A percentile compares a stretch with the other conserved stretches of the same genome.
phyloP scores from a whole-genome alignment of 2,797 vertebrate species.

The Rhinogobio ventralis region DNA sequence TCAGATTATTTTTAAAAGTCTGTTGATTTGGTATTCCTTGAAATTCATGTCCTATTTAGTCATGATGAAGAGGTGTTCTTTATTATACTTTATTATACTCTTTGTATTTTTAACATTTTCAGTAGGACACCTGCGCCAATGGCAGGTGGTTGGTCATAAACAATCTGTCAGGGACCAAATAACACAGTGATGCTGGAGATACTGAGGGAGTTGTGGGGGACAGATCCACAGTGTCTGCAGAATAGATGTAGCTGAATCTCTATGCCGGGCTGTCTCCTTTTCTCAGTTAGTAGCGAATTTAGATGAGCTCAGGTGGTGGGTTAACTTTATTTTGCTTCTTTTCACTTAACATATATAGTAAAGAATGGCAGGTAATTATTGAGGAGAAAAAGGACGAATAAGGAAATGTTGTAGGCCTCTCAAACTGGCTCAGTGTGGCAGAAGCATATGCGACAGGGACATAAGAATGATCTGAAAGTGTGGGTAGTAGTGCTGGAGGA shows the following conservation, averaged over 20 bases:
- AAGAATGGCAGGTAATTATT: conserved; percentile 40
- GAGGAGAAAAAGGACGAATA: not conserved
- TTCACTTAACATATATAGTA: conserved; percentile 13
- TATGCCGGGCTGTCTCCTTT: not conserved
- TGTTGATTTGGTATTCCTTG: not conserved
- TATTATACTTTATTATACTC: not conserved
- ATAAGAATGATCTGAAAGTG: not conserved
- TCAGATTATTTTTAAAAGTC: not conserved
- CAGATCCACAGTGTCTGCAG: not conserved
- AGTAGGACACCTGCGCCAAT: not conserved
- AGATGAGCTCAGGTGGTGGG: conserved; percentile 37
- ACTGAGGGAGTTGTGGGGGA: not conserved
- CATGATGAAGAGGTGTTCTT: not conserved
- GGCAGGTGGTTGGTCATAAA: conserved; percentile 27
- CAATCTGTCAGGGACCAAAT: conserved; percentile 26
- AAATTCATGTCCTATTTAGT: not conserved
- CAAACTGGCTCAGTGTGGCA: not conserved
- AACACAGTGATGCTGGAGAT: not conserved
- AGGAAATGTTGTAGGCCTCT: not conserved
- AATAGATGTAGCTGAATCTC: not conserved
- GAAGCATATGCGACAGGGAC: not conserved
- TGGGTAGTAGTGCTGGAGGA: not conserved
- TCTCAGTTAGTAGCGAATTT: not conserved
- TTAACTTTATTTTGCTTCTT: conserved; percentile 10
- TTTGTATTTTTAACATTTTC: conserved; percentile 7